Base-by-base conservation (phyloP, 2,113 vertebrate species). In the Plectropomus leopardus region DNA sequence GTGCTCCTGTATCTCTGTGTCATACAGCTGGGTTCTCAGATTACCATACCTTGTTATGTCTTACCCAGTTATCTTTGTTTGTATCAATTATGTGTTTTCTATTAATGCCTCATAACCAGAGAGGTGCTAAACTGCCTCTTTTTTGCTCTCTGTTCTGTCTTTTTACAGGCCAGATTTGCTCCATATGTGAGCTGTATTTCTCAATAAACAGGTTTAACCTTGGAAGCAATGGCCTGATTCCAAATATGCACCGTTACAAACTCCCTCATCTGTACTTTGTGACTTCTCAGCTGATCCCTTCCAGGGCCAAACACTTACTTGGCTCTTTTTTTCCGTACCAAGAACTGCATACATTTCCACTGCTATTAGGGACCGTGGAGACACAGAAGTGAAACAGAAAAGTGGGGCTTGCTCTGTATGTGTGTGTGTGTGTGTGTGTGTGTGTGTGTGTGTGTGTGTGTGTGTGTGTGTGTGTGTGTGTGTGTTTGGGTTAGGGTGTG, bases 161-260 rank as follows among this genome's bases (percentile, higher is more conserved):
- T 71, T 69, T 58, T 53, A 34, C 63, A 55, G 64, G 5, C 61
- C 45, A 64, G 45, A 71, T 82, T 85, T 74, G 50, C 53, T 51
- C 68, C 88, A 85, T 59, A 76, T 86, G 72, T 73, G 63, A 61
- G 24, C 11, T 63, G 26, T 51, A 54, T 65, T 53, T 21, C 36
- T 69, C 17, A 82, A 54, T 59, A 80, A 58, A 63, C 34, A 85
- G 19, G 45, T 78, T 81, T 58, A 76, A 78, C 28, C 51, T 84
- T 50, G 26, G 15, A 64, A 69, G 76, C 70, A 82, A 82, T 14
- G 76, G 72, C 32, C 65, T 28, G n/a, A 81, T 73, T 84, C 51
- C 50, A 72, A 64, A 79, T 75, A 76, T 63, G 72, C 57, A 36
- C 16, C 6, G 4, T 82, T 83, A 73, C 48, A 79, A 67, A 69